Percentiles rank a stretch among this genome's conserved stretches.
Evolutionary conservation across 2,797 vertebrate species (phyloP).

Genomic region (Enoplosus armatus): DNA sequence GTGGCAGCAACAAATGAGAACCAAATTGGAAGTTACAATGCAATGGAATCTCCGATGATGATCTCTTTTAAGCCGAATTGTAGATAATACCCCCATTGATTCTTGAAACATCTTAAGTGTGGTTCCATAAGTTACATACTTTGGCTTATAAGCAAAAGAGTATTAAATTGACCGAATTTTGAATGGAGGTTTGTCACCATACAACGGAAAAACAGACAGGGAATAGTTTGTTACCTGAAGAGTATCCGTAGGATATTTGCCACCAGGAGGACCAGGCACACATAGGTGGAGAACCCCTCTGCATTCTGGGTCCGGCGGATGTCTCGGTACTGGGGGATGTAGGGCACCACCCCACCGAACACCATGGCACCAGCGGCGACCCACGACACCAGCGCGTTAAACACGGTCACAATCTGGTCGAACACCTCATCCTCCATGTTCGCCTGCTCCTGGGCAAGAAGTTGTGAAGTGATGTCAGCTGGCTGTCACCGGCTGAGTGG

Average conservation of each 20-base stretch:
- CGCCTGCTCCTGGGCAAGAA: conserved; percentile 7
- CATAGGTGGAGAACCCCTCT: conserved; percentile 96
- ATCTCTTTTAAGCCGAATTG: neutral
- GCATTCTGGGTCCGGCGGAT: conserved; percentile 94
- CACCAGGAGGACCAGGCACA: conserved; percentile 94
- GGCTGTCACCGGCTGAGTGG: neutral
- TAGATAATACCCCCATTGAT: neutral
- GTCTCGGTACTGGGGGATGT: conserved; percentile 95
- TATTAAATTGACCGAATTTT: neutral
- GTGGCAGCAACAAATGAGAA: neutral
- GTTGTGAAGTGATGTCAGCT: conserved; percentile 4
- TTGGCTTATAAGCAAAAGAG: neutral
- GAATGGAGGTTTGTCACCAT: neutral
- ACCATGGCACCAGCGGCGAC: conserved; percentile 93
- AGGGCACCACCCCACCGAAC: conserved; percentile 96
- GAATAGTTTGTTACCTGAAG: conserved; percentile 88
- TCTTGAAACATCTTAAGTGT: neutral
- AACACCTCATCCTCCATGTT: conserved; percentile 89
- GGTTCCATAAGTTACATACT: neutral
- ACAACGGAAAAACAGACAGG: neutral
- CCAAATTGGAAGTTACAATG: neutral
- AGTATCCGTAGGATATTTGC: conserved; percentile 96
- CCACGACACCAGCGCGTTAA: conserved; percentile 90
- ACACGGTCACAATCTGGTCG: conserved; percentile 85
- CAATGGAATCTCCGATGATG: neutral